Conservation (phyloP, 2,113 vertebrate species). For the Falco punctatus region DNA sequence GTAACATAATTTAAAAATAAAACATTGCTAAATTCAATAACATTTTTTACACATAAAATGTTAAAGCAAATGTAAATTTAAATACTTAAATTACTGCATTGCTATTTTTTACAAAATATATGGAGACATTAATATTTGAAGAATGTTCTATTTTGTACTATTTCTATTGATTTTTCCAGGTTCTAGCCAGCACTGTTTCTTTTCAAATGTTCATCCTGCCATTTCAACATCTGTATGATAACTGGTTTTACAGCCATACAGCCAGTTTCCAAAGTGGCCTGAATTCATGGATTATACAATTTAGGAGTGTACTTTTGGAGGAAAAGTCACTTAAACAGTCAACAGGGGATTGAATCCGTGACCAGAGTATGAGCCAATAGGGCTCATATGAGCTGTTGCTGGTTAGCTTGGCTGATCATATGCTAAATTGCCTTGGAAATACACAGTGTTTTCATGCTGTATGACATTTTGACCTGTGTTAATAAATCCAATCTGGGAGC, state of each 20-base stretch:
- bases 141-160: not conserved
- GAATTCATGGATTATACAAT: not conserved
- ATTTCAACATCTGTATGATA: not conserved
- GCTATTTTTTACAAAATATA: not conserved
- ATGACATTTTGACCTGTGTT: not conserved
- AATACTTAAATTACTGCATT: not conserved
- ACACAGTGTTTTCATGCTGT: not conserved
- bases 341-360: not conserved
- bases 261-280: not conserved
- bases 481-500: not conserved
- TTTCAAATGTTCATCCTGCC: not conserved
- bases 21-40: not conserved
- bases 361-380: not conserved
- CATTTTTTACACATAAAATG: not conserved
- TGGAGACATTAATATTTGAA: not conserved
- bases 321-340: not conserved
- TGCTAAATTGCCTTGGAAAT: not conserved
- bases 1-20: not conserved
- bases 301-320: not conserved
- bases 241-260: not conserved
- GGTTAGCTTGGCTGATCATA: not conserved
- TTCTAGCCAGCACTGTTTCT: not conserved
- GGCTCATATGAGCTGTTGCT: not conserved
- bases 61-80: not conserved
- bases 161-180: not conserved